Evolutionary conservation across 2,797 vertebrate genomes (phyloP).

Genomic region (Discoglossus pictus): DNA sequence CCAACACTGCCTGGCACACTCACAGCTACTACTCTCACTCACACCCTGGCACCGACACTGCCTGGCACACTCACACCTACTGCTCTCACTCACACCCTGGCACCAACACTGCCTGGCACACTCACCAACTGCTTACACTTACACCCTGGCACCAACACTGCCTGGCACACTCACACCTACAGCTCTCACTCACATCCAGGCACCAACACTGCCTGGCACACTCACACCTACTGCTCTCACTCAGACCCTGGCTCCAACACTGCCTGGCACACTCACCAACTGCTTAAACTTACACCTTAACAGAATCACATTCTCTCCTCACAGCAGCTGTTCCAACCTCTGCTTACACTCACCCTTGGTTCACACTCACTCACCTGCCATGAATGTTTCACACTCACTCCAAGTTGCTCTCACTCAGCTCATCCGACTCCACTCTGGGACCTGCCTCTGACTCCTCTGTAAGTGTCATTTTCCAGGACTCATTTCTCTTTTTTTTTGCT

Average conservation of each 20-base stretch:
- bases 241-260: background rate
- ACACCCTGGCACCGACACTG: background rate
- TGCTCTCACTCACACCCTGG: background rate
- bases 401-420: too few relatives aligned
- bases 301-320: too few relatives aligned
- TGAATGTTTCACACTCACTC: too few relatives aligned
- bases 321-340: too few relatives aligned
- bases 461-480: too few relatives aligned
- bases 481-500: too few relatives aligned
- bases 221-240: background rate
- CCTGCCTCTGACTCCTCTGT: too few relatives aligned
- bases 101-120: background rate
- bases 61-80: background rate
- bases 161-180: background rate
- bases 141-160: background rate
- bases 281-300: too few relatives aligned
- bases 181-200: background rate
- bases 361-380: too few relatives aligned
- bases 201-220: background rate
- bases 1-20: background rate
- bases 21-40: too few relatives aligned
- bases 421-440: too few relatives aligned
- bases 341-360: too few relatives aligned
- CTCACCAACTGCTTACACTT: background rate
- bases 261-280: background rate